These are phyloP conservation scores for Crotalus tigris DNA, from an alignment of 2,113 vertebrate genomes.

Conservation along the genomic window DNA sequence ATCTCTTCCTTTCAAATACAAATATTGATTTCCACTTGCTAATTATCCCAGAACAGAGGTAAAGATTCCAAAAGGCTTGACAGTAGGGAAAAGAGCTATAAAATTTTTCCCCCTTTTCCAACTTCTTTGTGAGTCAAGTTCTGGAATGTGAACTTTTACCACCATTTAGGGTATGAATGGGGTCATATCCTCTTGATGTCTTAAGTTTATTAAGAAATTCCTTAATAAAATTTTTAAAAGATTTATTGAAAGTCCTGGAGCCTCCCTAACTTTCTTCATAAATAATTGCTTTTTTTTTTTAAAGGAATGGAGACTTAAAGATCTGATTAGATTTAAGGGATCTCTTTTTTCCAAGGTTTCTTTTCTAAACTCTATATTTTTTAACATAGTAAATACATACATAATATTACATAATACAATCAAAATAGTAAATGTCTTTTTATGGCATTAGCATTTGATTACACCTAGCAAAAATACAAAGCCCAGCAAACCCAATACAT, in stretches of 20 bases:
- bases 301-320: not conserved
- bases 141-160: not conserved
- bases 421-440: not conserved
- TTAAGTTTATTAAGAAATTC: not conserved
- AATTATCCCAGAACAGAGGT: not conserved
- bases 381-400: not conserved
- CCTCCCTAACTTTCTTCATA: not conserved
- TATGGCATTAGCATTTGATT: not conserved
- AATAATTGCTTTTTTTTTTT: not conserved
- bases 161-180: no score
- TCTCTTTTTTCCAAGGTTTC: not conserved
- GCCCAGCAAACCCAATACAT: not conserved
- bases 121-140: not conserved
- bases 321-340: not conserved
- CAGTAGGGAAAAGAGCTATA: not conserved
- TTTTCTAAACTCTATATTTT: not conserved
- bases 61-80: not conserved
- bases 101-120: not conserved
- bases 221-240: not conserved
- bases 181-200: not conserved
- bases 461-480: not conserved
- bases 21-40: not conserved
- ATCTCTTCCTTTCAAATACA: not conserved
- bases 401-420: not conserved
- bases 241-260: not conserved